These are phyloP conservation scores for Puffinus mauretanicus DNA, from an alignment of 2,113 vertebrate genomes.

Conservation along the genomic window DNA sequence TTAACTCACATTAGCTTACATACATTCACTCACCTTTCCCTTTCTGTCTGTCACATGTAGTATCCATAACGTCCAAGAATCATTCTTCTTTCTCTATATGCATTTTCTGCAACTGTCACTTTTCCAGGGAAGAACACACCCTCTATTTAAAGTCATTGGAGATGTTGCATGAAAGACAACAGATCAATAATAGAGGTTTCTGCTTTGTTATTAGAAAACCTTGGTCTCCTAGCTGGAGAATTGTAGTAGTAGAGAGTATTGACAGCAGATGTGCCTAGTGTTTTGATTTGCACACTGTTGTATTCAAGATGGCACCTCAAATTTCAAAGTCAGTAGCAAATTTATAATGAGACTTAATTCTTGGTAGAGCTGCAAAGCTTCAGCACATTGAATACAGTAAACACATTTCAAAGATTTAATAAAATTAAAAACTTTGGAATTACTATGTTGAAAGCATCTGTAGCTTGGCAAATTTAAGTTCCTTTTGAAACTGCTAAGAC, in stretches of 20 bases:
- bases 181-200: not conserved
- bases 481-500: not conserved
- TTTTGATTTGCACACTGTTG: not conserved
- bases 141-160: fast-evolving
- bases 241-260: not conserved
- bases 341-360: not conserved
- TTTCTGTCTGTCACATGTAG: not conserved
- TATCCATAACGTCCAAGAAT: not conserved
- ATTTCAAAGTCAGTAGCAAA: not conserved
- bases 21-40: not conserved
- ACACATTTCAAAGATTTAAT: not conserved
- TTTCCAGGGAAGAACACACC: not conserved
- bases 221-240: not conserved
- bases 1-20: not conserved
- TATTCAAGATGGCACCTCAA: not conserved
- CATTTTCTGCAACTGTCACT: not conserved
- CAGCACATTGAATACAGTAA: not conserved
- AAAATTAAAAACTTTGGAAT: not conserved
- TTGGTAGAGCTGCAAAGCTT: not conserved
- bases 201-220: not conserved
- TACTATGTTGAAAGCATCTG: not conserved
- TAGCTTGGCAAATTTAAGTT: not conserved
- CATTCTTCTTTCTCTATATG: not conserved
- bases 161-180: not conserved
- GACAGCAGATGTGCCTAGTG: not conserved